Evolutionary conservation across 2,888 invertebrate genomes (phyloP), one percentile per base, ranked within the genome.

Genomic region (Iselma pallidipennis): DNA sequence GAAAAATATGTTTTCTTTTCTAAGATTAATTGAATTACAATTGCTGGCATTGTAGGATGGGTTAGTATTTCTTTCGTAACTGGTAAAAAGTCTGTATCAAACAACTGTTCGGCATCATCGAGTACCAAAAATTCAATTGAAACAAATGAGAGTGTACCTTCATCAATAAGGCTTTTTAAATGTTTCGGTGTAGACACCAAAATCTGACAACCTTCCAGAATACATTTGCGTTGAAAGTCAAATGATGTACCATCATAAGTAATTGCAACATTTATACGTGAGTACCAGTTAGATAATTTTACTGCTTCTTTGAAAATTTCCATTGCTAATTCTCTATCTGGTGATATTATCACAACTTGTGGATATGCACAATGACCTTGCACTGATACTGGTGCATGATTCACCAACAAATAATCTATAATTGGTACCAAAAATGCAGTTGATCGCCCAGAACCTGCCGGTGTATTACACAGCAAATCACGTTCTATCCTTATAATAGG

Each of bases 401-500:
- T 85, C 56, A 85, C 85, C 23, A 94, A 75, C 5, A 95, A 79
- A 0, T 81, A 83, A 70, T 94, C 86, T 33, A 98, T 86, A 3
- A 97, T 95, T 0, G 98, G 98, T 33, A 98, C 78, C 23, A 98
- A 80, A 77, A 96, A 98, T 0, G 98, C 97, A 0, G 97, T 97
- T 0, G 98, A 98, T 84, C 98, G 98, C 12, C 98, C 98, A 0
- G 97, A 97, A 0, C 98, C 98, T 6, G 98, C 99, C 80, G 98
- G 98, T 0, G 98, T 98, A 77, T 98, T 98, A 0, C 92, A 97
- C 95, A 98, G 98, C 25, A 99, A 81, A 84, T 99, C 98, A 28
- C 95, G 83, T 0, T 91, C 91, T 0, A 77, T 82, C 80, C 89
- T 82, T 25, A 98, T 88, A 28, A 94, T 89, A 0, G 98, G 97